Base-by-base conservation (phyloP, 1,140 invertebrate genomes). In the Bombus sibiricus region DNA sequence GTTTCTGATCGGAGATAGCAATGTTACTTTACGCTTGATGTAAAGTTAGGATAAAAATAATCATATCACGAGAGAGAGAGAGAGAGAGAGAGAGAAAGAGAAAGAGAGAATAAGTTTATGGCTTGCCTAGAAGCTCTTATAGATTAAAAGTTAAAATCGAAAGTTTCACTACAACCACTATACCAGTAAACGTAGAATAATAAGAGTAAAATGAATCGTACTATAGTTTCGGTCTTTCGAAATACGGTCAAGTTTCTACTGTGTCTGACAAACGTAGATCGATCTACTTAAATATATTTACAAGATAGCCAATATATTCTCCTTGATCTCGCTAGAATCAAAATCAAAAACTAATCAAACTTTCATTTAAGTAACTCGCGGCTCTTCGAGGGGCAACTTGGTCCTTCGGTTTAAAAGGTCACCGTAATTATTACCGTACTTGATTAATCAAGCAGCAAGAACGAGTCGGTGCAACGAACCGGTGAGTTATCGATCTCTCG, bases 371-470 rank as follows among this genome's bases (percentile, higher is more conserved):
- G 47, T 73, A 73, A 73, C 3, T 25, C 32, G 22, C 41, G 41
- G 53, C 32, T 75, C 32, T 18, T 53, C 32, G 32, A 53, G 39
- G 32, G 12, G 32, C 32, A 75, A 9, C 3, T 43, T 34, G 9
- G 3, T 9, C 1, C 43, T 25, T 12, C 32, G 4, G 41, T 53
- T 75, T 2, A 34, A 75, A 75, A 59, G 37, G 10, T 62, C 57
- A 6, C 28, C 9, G 47, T 59, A 57, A 74, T 81, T 73, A 81
- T 74, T 62, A 59, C 6, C n/a, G 53, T 41, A 32, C 37, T 74
- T n/a, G 80, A 62, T 74, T 59, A 62, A 62, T 74, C 69, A 62
- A 73, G 69, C 80, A 74, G 69, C 68, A 81, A 73, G 71, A 62
- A n/a, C 75, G 25, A 37, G 34, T 28, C 37, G 12, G 37, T 62